Conservation (phyloP, 2,888 invertebrate genomes). For the Nebria salina region DNA sequence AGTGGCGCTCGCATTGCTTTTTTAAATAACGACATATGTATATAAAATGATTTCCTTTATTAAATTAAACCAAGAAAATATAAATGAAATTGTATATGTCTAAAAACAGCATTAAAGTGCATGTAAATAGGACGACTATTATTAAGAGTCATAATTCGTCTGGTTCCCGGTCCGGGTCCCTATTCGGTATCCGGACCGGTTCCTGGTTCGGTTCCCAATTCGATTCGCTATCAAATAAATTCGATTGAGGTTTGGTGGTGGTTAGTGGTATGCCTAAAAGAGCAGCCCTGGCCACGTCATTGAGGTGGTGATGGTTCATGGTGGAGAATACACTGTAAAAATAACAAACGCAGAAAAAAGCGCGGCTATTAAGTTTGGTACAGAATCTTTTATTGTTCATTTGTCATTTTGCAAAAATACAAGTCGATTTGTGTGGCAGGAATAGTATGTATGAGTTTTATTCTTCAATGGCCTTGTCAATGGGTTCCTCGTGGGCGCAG, state of each 20-base stretch:
- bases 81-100: neutral
- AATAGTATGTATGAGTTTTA: neutral
- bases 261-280: neutral
- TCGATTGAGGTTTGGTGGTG: neutral
- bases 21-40: too few species aligned
- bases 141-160: neutral
- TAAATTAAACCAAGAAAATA: neutral
- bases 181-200: neutral
- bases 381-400: neutral
- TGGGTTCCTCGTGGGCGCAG: neutral
- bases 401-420: neutral
- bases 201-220: neutral
- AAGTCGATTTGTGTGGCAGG: neutral
- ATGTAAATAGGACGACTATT: neutral
- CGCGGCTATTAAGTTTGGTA: neutral
- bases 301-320: neutral
- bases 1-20: too few species aligned
- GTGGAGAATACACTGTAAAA: neutral
- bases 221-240: neutral
- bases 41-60: neutral
- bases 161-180: neutral
- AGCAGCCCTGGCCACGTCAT: neutral
- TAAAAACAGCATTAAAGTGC: neutral
- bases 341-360: neutral
- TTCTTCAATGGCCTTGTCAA: neutral